Conservation (phyloP, 2,797 vertebrate species). For the Coendou prehensilis region DNA sequence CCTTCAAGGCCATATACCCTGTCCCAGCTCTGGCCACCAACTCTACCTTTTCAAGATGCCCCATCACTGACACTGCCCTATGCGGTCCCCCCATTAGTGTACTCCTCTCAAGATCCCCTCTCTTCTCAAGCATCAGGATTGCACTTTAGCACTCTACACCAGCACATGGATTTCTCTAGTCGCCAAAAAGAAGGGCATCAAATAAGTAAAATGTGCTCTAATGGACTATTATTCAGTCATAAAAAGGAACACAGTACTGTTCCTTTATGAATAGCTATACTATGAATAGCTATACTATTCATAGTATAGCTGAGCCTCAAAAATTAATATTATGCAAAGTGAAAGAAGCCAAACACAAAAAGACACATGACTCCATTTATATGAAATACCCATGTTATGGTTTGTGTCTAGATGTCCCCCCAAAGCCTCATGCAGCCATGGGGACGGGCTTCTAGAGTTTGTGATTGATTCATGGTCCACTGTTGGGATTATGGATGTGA, state of each 20-base stretch:
- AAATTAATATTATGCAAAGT: neutral
- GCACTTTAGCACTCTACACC: neutral
- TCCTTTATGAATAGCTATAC: no score
- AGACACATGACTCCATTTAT: neutral
- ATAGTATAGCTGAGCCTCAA: neutral
- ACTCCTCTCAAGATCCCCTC: neutral
- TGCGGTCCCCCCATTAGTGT: neutral
- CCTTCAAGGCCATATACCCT: neutral
- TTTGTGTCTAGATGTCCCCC: no score
- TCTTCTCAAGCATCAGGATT: neutral
- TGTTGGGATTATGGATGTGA: no score
- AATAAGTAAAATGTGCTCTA: neutral
- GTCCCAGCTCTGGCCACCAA: neutral
- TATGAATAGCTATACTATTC: neutral
- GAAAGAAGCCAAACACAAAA: slow-evolving; percentile 33
- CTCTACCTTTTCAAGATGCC: neutral
- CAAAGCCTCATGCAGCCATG: no score
- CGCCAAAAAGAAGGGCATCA: neutral
- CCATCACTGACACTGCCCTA: fast-evolving
- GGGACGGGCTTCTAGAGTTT: no score
- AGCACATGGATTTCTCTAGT: neutral
- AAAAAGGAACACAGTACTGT: neutral
- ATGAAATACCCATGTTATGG: neutral
- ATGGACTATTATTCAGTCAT: neutral
- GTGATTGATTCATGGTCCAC: no score